Base-by-base conservation (phyloP, 1,140 invertebrate species). In the Drosophila trapezifrons region DNA sequence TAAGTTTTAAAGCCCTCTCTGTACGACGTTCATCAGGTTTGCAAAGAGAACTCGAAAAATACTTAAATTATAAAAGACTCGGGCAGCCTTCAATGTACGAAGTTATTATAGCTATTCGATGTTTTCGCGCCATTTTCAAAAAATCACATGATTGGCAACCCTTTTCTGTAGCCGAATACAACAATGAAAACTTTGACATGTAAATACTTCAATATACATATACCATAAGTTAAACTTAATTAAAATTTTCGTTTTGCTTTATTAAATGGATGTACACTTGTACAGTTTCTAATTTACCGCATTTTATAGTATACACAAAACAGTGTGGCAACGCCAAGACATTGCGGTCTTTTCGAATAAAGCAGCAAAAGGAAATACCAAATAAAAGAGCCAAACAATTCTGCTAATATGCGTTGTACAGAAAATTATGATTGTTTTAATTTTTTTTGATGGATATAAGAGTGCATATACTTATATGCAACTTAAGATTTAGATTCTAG, bases 291-390 rank as follows among this genome's bases (percentile, higher is more conserved):
- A 5, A 20, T 15, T 20, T 20, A 20, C 6, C 3, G 17, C 12
- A 2, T 2, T 3, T 35, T 9, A 12, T 13, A 3, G n/a, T 18
- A 29, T 17, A 49, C 13, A 12, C 27, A 13, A 0, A 20, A 12
- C 8, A 32, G 10, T 20, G 13, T 65, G 43, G 43, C 42, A 63
- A 10, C 32, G 3, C 25, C 9, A n/a, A 12, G 2, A 40, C 9
- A 46, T 40, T 40, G 45, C 64, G 22, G 64, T 42, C 12, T 40
- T 67, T 65, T 64, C 22, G 2, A 63, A 63, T 15, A 45, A 17
- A 8, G 2, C 1, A 15, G 22, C 18, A 32, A 43, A 62, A 45
- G n/a, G 20, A 4, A 58, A 40, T n/a, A 15, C 5, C 2, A 52
- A 35, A 52, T 17, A 35, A 35, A n/a, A n/a, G n/a, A n/a, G n/a